Evolutionary conservation across 2,797 vertebrate species (phyloP).

Genomic region (Triplophysa bombifrons): DNA sequence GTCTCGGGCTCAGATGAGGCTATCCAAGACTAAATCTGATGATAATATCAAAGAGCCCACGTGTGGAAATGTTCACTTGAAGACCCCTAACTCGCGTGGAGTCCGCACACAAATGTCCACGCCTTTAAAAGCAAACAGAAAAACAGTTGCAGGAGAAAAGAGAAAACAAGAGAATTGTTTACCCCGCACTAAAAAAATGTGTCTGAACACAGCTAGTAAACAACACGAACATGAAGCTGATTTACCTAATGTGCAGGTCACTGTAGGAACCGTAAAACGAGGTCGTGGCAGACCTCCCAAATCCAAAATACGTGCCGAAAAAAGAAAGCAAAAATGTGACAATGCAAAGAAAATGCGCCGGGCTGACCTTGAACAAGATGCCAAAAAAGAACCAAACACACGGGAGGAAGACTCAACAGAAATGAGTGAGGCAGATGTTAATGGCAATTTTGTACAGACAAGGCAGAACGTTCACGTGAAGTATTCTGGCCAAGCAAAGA

Average conservation of each 20-base stretch:
- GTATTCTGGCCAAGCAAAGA: not conserved
- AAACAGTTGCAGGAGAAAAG: not conserved
- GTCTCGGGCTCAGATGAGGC: not conserved
- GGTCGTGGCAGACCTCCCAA: slow-evolving; percentile 61
- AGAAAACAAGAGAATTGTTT: slow-evolving; percentile 7
- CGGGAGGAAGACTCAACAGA: slow-evolving; percentile 1
- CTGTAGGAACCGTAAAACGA: slow-evolving; percentile 11
- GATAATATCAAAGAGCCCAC: not conserved
- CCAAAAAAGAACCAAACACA: not conserved
- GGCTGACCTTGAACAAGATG: not conserved
- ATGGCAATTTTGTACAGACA: slow-evolving; percentile 21
- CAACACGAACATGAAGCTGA: not conserved
- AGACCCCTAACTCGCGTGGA: not conserved
- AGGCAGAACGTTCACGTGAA: not conserved
- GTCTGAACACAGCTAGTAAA: not conserved
- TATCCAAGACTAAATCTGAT: not conserved
- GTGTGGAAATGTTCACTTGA: slow-evolving; percentile 2
- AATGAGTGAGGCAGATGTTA: not conserved
- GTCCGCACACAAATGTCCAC: not conserved
- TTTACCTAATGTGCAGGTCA: not conserved
- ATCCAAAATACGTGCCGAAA: not conserved
- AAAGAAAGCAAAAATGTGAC: not conserved
- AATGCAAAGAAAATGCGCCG: not conserved
- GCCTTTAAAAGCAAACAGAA: not conserved
- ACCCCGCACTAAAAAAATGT: not conserved